These are phyloP conservation scores for Drosophila azteca DNA, from an alignment of 1,140 invertebrate genomes.

Conservation along the genomic window DNA sequence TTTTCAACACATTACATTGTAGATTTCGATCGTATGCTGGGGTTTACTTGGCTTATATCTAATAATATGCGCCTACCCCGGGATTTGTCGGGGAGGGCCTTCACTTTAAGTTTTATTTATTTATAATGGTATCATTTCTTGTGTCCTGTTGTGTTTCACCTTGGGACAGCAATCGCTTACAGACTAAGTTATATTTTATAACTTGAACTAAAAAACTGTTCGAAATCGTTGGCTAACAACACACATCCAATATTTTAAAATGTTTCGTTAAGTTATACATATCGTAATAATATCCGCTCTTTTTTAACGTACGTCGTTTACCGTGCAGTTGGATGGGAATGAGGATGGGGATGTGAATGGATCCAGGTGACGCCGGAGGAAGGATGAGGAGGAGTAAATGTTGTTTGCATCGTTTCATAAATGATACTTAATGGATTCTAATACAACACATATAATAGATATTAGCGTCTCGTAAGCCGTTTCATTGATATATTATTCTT, in stretches of 20 bases:
- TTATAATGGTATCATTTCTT: constrained; percentile 30
- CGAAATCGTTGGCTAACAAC: constrained; percentile 50
- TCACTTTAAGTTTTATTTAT: constrained; percentile 35
- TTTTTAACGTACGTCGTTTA: constrained; percentile 58
- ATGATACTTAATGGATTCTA: constrained; percentile 66
- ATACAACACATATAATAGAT: constrained; percentile 70
- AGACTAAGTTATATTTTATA: constrained; percentile 65
- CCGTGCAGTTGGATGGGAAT: constrained; percentile 2
- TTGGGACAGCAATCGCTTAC: constrained; percentile 57
- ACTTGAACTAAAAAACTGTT: constrained; percentile 57
- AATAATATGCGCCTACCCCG: constrained; percentile 60
- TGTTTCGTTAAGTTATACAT: constrained; percentile 46
- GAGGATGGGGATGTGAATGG: neutral
- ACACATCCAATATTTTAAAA: constrained; percentile 61
- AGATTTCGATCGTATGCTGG: constrained; percentile 58
- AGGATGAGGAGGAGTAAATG: constrained; percentile 44
- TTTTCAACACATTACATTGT: constrained; percentile 68
- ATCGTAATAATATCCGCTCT: constrained; percentile 72
- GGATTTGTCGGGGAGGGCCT: constrained; percentile 24
- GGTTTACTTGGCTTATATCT: constrained; percentile 50
- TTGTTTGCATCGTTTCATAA: constrained; percentile 55
- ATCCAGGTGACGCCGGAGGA: constrained; percentile 19
- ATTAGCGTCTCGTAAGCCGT: constrained; percentile 76
- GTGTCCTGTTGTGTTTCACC: constrained; percentile 66
- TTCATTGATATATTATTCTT: constrained; percentile 29